Conservation (phyloP, 1,140 invertebrate genomes). For the Acyrthosiphon pisum region DNA sequence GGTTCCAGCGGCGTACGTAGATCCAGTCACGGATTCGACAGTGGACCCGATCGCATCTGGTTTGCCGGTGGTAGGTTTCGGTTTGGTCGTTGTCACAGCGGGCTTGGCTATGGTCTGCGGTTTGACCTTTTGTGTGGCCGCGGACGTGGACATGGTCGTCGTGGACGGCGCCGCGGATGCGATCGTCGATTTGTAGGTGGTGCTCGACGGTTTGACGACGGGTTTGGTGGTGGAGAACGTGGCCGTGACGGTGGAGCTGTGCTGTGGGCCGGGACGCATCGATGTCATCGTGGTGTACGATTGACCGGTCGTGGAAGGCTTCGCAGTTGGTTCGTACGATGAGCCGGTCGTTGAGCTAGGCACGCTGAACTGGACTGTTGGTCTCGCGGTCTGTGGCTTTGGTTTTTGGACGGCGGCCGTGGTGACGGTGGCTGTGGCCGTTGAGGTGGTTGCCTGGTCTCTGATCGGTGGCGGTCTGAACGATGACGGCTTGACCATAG, state of each 20-base stretch:
- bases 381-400: constrained; percentile 50
- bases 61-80: constrained; percentile 62
- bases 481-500: constrained; percentile 59
- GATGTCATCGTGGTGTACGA: constrained; percentile 15
- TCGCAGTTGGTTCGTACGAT: not conserved
- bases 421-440: not conserved
- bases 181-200: constrained; percentile 18
- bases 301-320: constrained; percentile 14
- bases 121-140: not conserved
- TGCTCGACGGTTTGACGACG: constrained; percentile 12
- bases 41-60: constrained; percentile 42
- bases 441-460: constrained; percentile 4
- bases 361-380: constrained; percentile 52
- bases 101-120: constrained; percentile 25
- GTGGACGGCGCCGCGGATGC: not conserved
- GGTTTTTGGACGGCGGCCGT: constrained; percentile 7
- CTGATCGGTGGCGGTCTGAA: constrained; percentile 52
- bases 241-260: not conserved
- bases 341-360: constrained; percentile 31
- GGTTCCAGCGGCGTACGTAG: constrained; percentile 35
- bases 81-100: constrained; percentile 15
- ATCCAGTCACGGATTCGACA: constrained; percentile 36
- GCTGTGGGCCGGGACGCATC: not conserved
- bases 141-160: not conserved
- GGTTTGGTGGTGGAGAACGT: constrained; percentile 47